phyloP scores from a whole-genome alignment of 2,113 vertebrate species.

The Trichomycterus rosablanca region DNA sequence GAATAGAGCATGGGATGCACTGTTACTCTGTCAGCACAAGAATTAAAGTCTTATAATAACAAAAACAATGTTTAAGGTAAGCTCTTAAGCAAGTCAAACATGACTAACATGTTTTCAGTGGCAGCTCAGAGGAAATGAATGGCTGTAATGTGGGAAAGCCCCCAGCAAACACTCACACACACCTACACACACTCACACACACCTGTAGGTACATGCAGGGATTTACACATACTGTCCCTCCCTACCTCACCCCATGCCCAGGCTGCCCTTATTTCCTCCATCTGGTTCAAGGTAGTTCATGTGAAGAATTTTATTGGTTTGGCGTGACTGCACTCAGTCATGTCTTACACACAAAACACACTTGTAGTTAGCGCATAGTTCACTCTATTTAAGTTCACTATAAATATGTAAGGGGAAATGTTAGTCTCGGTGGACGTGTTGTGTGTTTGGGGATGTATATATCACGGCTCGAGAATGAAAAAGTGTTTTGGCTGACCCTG shows the following conservation, averaged over 20 bases:
- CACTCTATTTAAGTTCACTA: neutral
- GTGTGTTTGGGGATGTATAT: no score
- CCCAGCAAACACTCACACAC: no score
- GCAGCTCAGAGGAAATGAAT: neutral
- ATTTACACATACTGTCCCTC: neutral
- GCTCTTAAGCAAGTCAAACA: neutral
- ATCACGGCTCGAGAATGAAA: no score
- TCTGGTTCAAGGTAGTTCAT: slow-evolving; percentile 10
- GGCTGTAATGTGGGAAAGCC: slow-evolving; percentile 5
- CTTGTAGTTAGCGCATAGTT: slow-evolving; percentile 1
- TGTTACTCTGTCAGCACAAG: neutral
- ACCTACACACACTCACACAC: no score
- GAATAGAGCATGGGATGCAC: neutral
- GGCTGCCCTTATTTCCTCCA: slow-evolving; percentile 2
- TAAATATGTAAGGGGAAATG: no score
- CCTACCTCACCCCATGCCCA: slow-evolving; percentile 5
- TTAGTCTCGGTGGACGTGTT: no score
- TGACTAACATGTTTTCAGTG: neutral
- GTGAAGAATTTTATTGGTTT: slow-evolving; percentile 1
- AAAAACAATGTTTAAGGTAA: neutral
- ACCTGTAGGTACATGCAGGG: slow-evolving; percentile 16
- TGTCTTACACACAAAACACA: no score
- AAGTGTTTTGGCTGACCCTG: no score
- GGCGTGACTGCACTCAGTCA: neutral
- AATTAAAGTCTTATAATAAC: neutral